Base-by-base conservation (phyloP, 53 echinoderm and acorn worm genomes). In the Echinometra lucunter region DNA sequence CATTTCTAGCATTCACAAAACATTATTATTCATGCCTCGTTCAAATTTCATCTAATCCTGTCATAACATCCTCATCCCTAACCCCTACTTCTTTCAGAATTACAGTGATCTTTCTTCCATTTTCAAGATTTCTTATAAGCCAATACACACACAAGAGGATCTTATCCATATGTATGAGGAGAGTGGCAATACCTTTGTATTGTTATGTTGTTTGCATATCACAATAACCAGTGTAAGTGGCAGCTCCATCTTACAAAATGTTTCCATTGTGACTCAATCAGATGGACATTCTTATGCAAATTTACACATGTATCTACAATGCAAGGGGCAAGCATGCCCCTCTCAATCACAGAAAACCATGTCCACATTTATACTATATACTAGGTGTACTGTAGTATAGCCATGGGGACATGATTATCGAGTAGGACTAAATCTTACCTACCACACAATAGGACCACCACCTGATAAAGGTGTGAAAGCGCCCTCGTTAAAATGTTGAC, bases 401-500 rank as follows among this genome's bases (percentile, higher is more conserved):
- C 78, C 18, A 40, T 21, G 8, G 78, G 42, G 78, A 78, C 42
- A 78, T 78, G 17, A 4, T 40, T 19, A 2, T 17, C 18, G 21
- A 42, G 42, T 40, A 42, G 78, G 78, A 78, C 78, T 78, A 15
- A 0, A 78, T 40, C 21, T 40, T 1, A 42, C 5, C 21, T 21
- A 78, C 23, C 78, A 78, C 49, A n/a, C 1, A 47, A n/a, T 25
- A 85, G 44, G 5, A 0, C 85, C 27, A 28, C 8, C 30, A 23
- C 49, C 37, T 13, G 4, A 7, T 30, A 37, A 23, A 91, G 91
- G 91, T 91, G 91, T 67, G 91, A 69, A 91, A 70, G 19, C 35
- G 2, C 85, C 38, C 35, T 58, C 10, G 57, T 45, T 30, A 91
- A 91, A 66, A 91, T 91, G 72, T 91, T 91, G 91, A 91, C 91